Evolutionary conservation across 2,113 vertebrate genomes (phyloP), one percentile per base, ranked within the genome.

Genomic region (Apteryx owenii): DNA sequence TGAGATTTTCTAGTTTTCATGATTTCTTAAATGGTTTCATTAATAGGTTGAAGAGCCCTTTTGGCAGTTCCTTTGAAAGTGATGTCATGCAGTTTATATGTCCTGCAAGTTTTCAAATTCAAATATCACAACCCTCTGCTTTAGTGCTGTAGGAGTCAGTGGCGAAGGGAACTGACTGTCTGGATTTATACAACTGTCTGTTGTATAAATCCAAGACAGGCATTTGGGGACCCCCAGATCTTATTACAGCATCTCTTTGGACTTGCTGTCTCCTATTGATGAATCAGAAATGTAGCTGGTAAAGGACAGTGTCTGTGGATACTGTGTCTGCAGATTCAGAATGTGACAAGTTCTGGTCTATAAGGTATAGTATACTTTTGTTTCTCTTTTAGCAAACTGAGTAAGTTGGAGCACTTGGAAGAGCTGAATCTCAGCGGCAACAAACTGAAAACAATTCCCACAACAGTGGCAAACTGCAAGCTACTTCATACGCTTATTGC

Each of bases 371-470:
- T 87, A 54, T 58, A 89, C 65, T 95, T 76, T 40, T 95, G 40
- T 95, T 97, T 97, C 22, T 89, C 85, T 96, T 98, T 92, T 95
- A 99, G 99, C 97, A 99, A 99, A 97, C 98, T 99, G 85, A 99
- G 99, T 98, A 99, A 99, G 81, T 97, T 99, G 97, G 99, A 99
- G 90, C 98, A 98, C 36, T 97, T 99, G 96, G 99, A 99, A 96
- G 99, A 99, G 97, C 98, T 99, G 66, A 99, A 99, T 96, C 96
- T 99, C 85, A 99, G 99, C 89, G 99, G 99, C 72, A 99, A 99
- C 98, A 99, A 99, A 89, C 98, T 99, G 92, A 99, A 99, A 98
- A 98, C 98, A 22, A 99, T 99, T 96, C 99, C 99, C 68, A 99
- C 99, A 80, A 99, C 99, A 1, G 98, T 99, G 93, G 98, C 99